These are phyloP conservation scores for Chrysotoxum bicinctum DNA, from an alignment of 2,888 invertebrate genomes.

Conservation along the genomic window DNA sequence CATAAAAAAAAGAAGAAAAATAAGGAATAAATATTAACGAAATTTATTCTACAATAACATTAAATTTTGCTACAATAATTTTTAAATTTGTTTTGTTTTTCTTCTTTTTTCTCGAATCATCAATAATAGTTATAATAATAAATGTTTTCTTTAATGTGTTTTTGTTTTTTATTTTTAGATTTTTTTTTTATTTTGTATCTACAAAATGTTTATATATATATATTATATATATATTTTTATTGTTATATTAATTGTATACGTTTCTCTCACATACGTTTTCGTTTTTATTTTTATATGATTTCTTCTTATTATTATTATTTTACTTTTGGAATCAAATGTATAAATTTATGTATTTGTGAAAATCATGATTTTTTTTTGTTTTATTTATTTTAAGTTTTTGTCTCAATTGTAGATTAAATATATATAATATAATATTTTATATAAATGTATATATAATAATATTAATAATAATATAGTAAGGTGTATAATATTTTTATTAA, in stretches of 20 bases:
- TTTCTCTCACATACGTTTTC: conserved; percentile 71
- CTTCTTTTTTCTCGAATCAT: conserved; percentile 42
- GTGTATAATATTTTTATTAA: conserved; percentile 69
- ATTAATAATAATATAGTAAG: conserved; percentile 71
- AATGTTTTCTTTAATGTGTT: conserved; percentile 39
- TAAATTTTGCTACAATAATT: conserved; percentile 56
- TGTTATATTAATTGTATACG: conserved; percentile 72
- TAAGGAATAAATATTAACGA: conserved; percentile 26
- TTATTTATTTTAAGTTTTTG: conserved; percentile 26
- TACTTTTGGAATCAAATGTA: conserved; percentile 69
- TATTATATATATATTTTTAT: conserved; percentile 44
- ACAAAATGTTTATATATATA: conserved; percentile 63
- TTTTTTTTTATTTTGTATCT: conserved; percentile 57
- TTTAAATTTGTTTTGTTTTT: conserved; percentile 12
- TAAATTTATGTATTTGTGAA: conserved; percentile 69
- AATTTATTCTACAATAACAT: conserved; percentile 59
- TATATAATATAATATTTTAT: conserved; percentile 72
- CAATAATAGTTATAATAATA: conserved; percentile 57
- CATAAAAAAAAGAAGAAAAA: conserved; percentile 4
- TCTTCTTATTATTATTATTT: conserved; percentile 21
- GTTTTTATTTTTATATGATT: conserved; percentile 30
- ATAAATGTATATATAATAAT: conserved; percentile 72
- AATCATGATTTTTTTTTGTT: conserved; percentile 55
- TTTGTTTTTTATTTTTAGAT: conserved; percentile 21
- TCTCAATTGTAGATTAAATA: conserved; percentile 70